Percentiles rank a stretch among this genome's conserved stretches.
phyloP scores from a whole-genome alignment of 1,140 invertebrate species.

The Brachystomella parvula region DNA sequence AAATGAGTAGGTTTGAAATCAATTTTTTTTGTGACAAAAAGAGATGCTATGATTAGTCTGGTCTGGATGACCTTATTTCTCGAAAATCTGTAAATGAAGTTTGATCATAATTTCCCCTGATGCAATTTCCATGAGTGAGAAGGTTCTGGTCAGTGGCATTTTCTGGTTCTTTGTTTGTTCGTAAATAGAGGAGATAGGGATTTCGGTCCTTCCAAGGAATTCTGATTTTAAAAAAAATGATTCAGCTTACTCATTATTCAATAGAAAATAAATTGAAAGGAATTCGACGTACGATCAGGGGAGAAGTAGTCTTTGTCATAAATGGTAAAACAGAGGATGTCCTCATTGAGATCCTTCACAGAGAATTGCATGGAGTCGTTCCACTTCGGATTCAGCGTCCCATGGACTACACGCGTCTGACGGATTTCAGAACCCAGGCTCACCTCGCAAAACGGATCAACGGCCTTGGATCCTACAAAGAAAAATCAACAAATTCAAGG shows the following conservation, averaged over 20 bases:
- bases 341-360: conserved; percentile 61
- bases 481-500: not conserved
- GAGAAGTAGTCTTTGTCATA: conserved; percentile 68
- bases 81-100: conserved; percentile 64
- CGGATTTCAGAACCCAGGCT: conserved; percentile 68
- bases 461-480: not conserved
- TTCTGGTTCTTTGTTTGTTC: conserved; percentile 52
- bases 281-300: conserved; percentile 58
- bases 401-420: conserved; percentile 56
- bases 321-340: conserved; percentile 68
- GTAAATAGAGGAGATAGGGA: conserved; percentile 60
- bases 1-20: no score
- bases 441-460: conserved; percentile 70
- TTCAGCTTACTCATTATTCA: not conserved
- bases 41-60: no score
- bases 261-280: conserved; percentile 2
- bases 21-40: no score
- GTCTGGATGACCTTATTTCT: no score
- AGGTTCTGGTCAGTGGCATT: conserved; percentile 60
- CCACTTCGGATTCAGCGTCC: conserved; percentile 60
- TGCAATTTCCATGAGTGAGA: conserved; percentile 63
- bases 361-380: conserved; percentile 77
- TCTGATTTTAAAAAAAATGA: conserved; percentile 48
- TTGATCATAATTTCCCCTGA: conserved; percentile 64
- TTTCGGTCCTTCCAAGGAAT: conserved; percentile 67